Conservation (phyloP, 92 coral and sea anemone genomes). For the Epizoanthus stellaris region DNA sequence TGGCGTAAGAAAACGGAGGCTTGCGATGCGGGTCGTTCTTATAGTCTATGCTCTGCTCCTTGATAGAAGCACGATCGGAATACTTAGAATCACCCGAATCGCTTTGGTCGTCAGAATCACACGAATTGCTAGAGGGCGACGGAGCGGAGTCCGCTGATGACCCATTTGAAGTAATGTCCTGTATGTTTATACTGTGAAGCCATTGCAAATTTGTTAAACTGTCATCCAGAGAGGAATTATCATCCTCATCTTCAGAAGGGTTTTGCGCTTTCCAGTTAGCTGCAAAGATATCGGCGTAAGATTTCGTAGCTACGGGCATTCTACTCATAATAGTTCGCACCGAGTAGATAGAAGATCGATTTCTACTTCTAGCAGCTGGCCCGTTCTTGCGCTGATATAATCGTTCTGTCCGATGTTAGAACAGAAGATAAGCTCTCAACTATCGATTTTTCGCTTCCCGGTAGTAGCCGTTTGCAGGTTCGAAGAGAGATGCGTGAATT, state of each 20-base stretch:
- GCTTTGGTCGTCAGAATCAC: conserved; percentile 86
- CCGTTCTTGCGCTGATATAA: background rate
- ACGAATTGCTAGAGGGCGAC: conserved; percentile 64
- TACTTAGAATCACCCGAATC: conserved; percentile 78
- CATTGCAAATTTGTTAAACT: conserved; percentile 96
- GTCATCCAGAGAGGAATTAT: conserved; percentile 77
- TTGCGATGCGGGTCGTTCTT: conserved; percentile 89
- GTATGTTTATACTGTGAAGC: conserved; percentile 88
- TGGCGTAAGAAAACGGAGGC: conserved; percentile 98
- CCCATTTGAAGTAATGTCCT: conserved; percentile 80
- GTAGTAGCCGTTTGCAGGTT: background rate
- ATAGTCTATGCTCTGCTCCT: conserved; percentile 87
- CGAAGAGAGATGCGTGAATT: background rate
- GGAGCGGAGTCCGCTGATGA: conserved; percentile 57
- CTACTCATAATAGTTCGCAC: conserved; percentile 66
- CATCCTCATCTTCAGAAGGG: conserved; percentile 77
- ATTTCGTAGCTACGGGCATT: conserved; percentile 83
- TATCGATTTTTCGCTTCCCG: background rate
- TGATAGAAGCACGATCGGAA: conserved; percentile 63
- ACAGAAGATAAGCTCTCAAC: conserved; percentile 3
- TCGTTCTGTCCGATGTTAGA: conserved; percentile 25
- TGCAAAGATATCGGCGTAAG: conserved; percentile 96
- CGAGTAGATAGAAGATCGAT: background rate
- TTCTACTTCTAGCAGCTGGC: conserved; percentile 17
- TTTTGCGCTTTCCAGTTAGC: conserved; percentile 96